Conservation (phyloP, 2,888 invertebrate species). For the Carterocephalus palaemon region DNA sequence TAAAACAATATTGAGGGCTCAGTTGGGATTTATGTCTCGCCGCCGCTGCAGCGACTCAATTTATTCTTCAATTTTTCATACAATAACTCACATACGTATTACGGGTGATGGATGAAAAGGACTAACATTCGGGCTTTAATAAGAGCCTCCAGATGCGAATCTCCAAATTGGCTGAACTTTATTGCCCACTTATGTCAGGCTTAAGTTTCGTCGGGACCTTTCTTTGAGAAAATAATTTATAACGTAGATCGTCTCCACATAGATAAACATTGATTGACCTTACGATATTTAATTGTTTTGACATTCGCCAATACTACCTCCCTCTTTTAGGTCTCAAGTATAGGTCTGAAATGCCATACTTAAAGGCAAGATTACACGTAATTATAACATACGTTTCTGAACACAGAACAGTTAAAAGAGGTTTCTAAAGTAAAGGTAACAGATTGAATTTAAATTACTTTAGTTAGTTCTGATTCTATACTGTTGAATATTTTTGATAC, state of each 20-base stretch:
- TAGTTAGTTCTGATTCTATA: too few relatives aligned
- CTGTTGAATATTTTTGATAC: too few relatives aligned
- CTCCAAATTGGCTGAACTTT: slow-evolving; percentile 79
- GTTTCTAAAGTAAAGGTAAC: too few relatives aligned
- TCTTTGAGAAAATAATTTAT: slow-evolving; percentile 76
- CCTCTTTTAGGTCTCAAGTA: too few relatives aligned
- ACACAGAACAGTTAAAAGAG: too few relatives aligned
- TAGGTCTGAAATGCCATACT: too few relatives aligned
- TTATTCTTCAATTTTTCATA: slow-evolving; percentile 80
- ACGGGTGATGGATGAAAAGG: slow-evolving; percentile 79
- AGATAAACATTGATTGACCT: slow-evolving; percentile 65
- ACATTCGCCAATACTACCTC: too few relatives aligned
- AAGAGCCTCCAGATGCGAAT: slow-evolving; percentile 79
- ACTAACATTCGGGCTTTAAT: slow-evolving; percentile 80
- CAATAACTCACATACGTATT: slow-evolving; percentile 80
- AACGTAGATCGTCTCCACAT: slow-evolving; percentile 72
- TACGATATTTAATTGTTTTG: slow-evolving; percentile 7
- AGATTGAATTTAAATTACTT: too few relatives aligned
- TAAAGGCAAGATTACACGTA: too few relatives aligned
- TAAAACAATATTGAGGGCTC: slow-evolving; percentile 81
- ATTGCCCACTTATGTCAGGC: slow-evolving; percentile 80
- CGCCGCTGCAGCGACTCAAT: slow-evolving; percentile 79
- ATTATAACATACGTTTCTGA: too few relatives aligned
- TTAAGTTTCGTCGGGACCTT: slow-evolving; percentile 76
- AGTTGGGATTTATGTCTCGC: slow-evolving; percentile 80